Evolutionary conservation across 2,113 vertebrate genomes (phyloP).

Genomic region (Athene cunicularia): DNA sequence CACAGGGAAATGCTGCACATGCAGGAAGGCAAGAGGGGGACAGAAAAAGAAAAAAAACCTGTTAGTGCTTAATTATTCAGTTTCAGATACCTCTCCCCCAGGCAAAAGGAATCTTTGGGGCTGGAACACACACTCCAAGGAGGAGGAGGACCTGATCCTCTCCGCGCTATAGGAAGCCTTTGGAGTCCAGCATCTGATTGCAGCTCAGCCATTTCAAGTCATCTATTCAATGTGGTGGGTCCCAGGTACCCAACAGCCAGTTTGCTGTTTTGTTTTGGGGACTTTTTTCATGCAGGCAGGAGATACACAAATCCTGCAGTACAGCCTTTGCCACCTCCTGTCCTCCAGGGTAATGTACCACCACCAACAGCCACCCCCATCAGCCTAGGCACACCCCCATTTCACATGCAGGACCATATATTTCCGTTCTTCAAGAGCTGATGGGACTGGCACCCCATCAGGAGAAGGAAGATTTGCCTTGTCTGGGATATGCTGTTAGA

Average conservation of each 20-base stretch:
- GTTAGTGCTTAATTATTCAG: background rate
- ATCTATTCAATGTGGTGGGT: background rate
- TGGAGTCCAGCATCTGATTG: background rate
- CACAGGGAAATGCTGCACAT: rapidly evolving
- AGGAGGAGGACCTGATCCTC: background rate
- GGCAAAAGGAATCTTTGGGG: background rate
- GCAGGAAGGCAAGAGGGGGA: background rate
- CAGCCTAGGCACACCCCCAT: too few relatives aligned
- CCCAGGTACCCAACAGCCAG: background rate
- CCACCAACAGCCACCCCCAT: background rate
- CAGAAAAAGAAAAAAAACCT: background rate
- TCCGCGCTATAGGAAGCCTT: background rate
- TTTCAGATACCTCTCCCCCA: background rate
- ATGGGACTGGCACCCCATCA: too few relatives aligned
- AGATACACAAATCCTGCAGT: background rate
- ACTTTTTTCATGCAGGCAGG: background rate
- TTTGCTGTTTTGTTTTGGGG: background rate
- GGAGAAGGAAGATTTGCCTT: background rate
- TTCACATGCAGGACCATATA: background rate
- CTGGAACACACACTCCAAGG: background rate
- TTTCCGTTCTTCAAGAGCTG: background rate
- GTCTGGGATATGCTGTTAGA: background rate
- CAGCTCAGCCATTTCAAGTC: background rate
- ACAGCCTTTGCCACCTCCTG: background rate
- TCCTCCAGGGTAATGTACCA: background rate